These are phyloP conservation scores for Metalampra italica DNA, from an alignment of 2,888 invertebrate genomes.

Conservation along the genomic window DNA sequence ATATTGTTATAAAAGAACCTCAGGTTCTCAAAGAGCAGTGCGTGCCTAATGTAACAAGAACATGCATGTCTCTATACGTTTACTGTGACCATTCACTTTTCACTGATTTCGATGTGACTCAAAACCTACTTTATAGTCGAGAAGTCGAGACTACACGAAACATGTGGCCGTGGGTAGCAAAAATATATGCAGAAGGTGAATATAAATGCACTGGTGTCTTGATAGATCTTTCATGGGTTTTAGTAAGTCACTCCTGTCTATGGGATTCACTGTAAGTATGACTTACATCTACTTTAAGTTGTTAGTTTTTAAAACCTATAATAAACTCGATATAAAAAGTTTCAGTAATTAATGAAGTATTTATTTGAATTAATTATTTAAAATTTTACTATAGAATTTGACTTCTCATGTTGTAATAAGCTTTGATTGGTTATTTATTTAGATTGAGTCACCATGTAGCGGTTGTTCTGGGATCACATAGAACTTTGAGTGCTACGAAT, in stretches of 20 bases:
- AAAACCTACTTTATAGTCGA: conserved; percentile 35
- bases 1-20: conserved; percentile 50
- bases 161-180: conserved; percentile 85
- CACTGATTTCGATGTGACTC: conserved; percentile 44
- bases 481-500: conserved; percentile 73
- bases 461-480: conserved; percentile 83
- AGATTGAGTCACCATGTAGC: conserved; percentile 80
- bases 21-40: conserved; percentile 63
- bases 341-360: no score
- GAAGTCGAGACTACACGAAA: conserved; percentile 26
- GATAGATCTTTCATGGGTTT: conserved; percentile 82
- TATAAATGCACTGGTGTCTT: conserved; percentile 85
- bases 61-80: conserved; percentile 76
- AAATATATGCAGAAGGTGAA: conserved; percentile 83
- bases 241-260: conserved; percentile 78
- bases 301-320: no score
- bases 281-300: not conserved
- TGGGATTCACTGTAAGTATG: conserved; percentile 53
- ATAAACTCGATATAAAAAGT: no score
- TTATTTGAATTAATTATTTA: no score
- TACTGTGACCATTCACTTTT: conserved; percentile 70
- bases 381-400: no score
- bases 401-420: not conserved
- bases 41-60: conserved; percentile 64
- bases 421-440: conserved; percentile 2